A percentile compares a stretch with the other conserved stretches of the same genome.
phyloP scores from a whole-genome alignment of 2,888 invertebrate species.

The Hirudinaria manillensis region DNA sequence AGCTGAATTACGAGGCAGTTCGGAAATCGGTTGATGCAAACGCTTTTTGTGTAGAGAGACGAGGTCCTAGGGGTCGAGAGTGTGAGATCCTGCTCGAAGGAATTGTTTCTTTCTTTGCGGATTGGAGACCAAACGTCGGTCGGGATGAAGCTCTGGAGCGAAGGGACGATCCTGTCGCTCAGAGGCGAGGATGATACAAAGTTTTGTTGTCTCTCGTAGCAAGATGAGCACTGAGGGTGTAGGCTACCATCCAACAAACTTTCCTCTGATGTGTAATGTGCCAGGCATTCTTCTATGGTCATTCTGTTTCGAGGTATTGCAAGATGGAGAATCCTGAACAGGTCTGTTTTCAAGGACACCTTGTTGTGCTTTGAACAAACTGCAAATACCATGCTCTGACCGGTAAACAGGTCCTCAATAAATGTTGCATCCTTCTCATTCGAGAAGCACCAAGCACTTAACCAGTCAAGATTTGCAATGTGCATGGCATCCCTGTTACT shows the following conservation, averaged over 20 bases:
- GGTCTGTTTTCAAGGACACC: not conserved
- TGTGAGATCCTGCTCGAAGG: not conserved
- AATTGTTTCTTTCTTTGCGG: not conserved
- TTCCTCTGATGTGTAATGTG: not conserved
- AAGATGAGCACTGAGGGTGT: not conserved
- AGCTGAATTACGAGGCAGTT: conserved; percentile 23
- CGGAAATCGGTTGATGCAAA: conserved; percentile 12
- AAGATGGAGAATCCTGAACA: conserved; percentile 25
- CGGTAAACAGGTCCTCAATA: conserved; percentile 19
- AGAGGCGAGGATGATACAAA: conserved; percentile 1
- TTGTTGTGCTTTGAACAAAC: not conserved
- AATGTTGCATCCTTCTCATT: conserved; percentile 2
- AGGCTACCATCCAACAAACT: not conserved
- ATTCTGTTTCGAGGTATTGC: conserved; percentile 10
- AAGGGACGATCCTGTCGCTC: not conserved
- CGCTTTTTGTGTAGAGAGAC: not conserved
- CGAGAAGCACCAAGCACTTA: conserved; percentile 2
- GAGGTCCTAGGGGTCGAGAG: not conserved
- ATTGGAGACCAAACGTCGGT: conserved; percentile 14
- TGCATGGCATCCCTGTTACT: not conserved
- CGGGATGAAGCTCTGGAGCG: not conserved
- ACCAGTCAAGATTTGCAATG: conserved; percentile 20
- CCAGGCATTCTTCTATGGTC: conserved; percentile 17
- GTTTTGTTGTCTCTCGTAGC: not conserved
- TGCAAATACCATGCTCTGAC: not conserved